These are phyloP conservation scores for Brenthis daphne DNA, from an alignment of 2,888 invertebrate genomes.

Conservation along the genomic window DNA sequence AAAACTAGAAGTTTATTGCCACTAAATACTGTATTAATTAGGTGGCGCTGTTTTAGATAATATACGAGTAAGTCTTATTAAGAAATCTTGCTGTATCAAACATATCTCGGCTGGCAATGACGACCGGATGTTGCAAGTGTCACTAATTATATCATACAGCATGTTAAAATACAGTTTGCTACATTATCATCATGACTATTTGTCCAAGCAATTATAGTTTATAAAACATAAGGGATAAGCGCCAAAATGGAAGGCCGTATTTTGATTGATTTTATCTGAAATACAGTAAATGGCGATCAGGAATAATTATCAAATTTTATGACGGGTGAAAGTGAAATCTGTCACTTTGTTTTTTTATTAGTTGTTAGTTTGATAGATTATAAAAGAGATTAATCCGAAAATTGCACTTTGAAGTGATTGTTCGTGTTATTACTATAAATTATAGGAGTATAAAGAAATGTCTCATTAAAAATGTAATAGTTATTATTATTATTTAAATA, in stretches of 20 bases:
- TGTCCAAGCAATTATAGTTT: slow-evolving; percentile 14
- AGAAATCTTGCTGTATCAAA: slow-evolving; percentile 23
- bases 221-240: background rate
- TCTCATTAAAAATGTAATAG: too few relatives aligned
- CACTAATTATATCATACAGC: slow-evolving; percentile 47
- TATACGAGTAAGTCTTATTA: slow-evolving; percentile 15
- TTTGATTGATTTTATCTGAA: slow-evolving; percentile 2
- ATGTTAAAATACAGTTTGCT: slow-evolving; percentile 6
- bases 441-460: too few relatives aligned
- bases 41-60: slow-evolving; percentile 13
- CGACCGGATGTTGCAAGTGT: slow-evolving; percentile 55
- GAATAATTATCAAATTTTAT: slow-evolving; percentile 42
- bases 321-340: slow-evolving; percentile 63
- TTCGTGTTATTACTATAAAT: too few relatives aligned
- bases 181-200: slow-evolving; percentile 6
- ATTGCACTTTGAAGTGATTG: too few relatives aligned
- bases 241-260: slow-evolving; percentile 6
- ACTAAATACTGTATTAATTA: slow-evolving; percentile 21
- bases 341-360: slow-evolving; percentile 30
- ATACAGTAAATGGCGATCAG: slow-evolving; percentile 6
- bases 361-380: slow-evolving; percentile 17
- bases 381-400: slow-evolving; percentile 9
- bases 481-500: too few relatives aligned
- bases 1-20: slow-evolving; percentile 20
- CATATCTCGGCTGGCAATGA: slow-evolving; percentile 33